Conservation (phyloP, 2,888 invertebrate genomes). For the Oeneis ivallda region DNA sequence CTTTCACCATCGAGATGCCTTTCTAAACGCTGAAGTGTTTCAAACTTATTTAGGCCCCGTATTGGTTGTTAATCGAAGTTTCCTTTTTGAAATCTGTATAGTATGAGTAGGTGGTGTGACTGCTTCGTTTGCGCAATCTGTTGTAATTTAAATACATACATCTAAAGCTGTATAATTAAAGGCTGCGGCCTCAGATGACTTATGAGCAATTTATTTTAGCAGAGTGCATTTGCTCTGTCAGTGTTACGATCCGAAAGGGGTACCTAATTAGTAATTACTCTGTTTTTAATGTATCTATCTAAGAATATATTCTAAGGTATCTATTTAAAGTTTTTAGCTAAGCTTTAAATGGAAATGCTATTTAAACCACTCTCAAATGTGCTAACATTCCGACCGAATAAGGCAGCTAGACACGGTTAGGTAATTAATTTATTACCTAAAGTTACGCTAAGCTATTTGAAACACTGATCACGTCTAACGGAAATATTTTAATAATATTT, state of each 20-base stretch:
- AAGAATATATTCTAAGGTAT: background rate
- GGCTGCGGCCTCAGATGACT: background rate
- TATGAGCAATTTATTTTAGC: background rate
- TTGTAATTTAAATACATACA: background rate
- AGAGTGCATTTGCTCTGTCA: slow-evolving; percentile 2
- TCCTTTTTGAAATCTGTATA: slow-evolving; percentile 6
- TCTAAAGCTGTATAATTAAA: background rate
- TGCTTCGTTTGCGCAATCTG: slow-evolving; percentile 7
- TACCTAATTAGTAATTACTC: background rate
- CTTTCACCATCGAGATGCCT: slow-evolving; percentile 79
- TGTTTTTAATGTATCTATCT: background rate
- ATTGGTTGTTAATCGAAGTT: slow-evolving; percentile 19
- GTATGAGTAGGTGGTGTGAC: background rate
- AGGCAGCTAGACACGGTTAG: slow-evolving; percentile 5
- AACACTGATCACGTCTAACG: background rate
- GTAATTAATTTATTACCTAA: slow-evolving; percentile 12
- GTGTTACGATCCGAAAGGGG: background rate
- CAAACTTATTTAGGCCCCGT: slow-evolving; percentile 39
- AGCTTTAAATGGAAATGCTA: slow-evolving; percentile 3
- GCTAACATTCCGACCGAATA: slow-evolving; percentile 14
- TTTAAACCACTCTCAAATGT: slow-evolving; percentile 21
- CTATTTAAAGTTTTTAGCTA: slow-evolving; percentile 10
- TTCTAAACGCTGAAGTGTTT: slow-evolving; percentile 68
- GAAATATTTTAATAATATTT: background rate
- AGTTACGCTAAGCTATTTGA: slow-evolving; percentile 6